Conservation (phyloP, 2,888 invertebrate genomes). For the Lysandra bellargus region DNA sequence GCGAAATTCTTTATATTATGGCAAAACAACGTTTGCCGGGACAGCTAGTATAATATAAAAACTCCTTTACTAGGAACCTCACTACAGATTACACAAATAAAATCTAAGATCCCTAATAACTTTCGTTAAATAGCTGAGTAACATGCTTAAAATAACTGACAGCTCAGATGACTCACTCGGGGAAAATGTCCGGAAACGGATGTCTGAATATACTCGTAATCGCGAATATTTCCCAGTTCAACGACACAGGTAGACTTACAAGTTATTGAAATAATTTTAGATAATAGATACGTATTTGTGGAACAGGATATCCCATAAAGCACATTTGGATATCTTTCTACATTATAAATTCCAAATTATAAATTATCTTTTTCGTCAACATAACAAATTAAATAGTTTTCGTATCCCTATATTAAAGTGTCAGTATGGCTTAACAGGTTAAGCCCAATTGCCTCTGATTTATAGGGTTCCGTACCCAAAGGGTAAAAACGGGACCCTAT, state of each 20-base stretch:
- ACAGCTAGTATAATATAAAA: too few relatives aligned
- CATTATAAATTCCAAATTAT: too few relatives aligned
- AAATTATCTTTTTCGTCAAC: too few relatives aligned
- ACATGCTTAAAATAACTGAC: not conserved
- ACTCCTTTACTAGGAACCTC: too few relatives aligned
- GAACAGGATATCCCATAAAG: too few relatives aligned
- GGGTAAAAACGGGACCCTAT: too few relatives aligned
- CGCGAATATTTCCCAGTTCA: not conserved
- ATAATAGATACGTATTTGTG: not conserved
- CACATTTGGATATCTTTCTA: too few relatives aligned
- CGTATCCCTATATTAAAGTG: not conserved
- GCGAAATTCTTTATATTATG: too few relatives aligned
- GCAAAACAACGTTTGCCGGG: too few relatives aligned
- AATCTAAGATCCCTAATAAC: not conserved
- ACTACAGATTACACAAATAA: too few relatives aligned
- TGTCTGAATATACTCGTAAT: constrained; percentile 23
- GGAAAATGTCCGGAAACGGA: constrained; percentile 19
- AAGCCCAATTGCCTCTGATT: not conserved
- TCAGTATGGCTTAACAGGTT: not conserved
- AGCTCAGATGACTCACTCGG: not conserved
- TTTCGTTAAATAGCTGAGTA: constrained; percentile 9
- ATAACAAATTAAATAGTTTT: too few relatives aligned
- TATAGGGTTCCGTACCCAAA: too few relatives aligned
- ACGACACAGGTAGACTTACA: not conserved
- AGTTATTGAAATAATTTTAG: not conserved